Evolutionary conservation across 2,797 vertebrate species (phyloP).

Genomic region (Pygocentrus nattereri): DNA sequence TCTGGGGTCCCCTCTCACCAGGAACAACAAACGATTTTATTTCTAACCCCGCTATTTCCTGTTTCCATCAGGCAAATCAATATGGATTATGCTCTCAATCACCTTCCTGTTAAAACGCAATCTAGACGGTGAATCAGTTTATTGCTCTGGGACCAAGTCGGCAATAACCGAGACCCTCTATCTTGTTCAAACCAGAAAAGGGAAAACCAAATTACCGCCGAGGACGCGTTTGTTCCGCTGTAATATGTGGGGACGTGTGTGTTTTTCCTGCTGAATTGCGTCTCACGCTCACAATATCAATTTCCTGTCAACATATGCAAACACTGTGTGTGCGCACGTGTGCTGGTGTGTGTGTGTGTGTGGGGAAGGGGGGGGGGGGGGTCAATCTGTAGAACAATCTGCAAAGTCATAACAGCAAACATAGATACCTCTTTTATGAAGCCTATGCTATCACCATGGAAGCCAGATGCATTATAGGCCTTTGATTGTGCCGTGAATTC

Average conservation of each 20-base stretch:
- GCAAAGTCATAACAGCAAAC: constrained; percentile 34
- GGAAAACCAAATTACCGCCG: constrained; percentile 73
- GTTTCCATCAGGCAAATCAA: constrained; percentile 85
- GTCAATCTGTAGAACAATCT: neutral
- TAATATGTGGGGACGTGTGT: constrained; percentile 67
- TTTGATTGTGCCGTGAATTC: constrained; percentile 36
- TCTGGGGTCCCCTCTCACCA: constrained; percentile 78
- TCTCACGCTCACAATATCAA: constrained; percentile 57
- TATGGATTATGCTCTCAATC: constrained; percentile 83
- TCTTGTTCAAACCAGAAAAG: constrained; percentile 67
- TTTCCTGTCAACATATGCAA: constrained; percentile 57
- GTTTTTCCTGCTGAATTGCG: constrained; percentile 58
- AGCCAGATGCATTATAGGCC: constrained; percentile 42
- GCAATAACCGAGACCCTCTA: constrained; percentile 70
- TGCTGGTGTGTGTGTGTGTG: constrained; percentile 7
- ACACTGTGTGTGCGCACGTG: constrained; percentile 44
- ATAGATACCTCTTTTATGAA: constrained; percentile 41
- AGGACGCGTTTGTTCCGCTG: constrained; percentile 67
- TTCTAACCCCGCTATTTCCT: constrained; percentile 86
- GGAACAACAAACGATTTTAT: constrained; percentile 84
- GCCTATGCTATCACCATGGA: constrained; percentile 36
- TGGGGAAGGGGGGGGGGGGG: constrained; percentile 8
- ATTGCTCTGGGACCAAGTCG: constrained; percentile 77
- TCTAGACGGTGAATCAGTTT: constrained; percentile 82
- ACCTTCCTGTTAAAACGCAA: constrained; percentile 82